Evolutionary conservation across 1,140 invertebrate genomes (phyloP).

Genomic region (Teleogryllus occipitalis): DNA sequence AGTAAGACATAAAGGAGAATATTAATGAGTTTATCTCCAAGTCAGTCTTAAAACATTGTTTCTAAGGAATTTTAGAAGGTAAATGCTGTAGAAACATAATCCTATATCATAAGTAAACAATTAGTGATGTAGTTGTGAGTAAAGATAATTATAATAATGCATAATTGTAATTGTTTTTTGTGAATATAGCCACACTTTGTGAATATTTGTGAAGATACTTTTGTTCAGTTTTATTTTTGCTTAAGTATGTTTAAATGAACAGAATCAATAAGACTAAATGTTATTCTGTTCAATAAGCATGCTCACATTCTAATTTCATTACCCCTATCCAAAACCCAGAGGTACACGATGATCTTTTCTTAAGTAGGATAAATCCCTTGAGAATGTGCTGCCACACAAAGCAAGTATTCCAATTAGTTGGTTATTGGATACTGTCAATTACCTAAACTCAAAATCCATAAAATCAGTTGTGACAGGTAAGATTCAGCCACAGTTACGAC

Average conservation of each 20-base stretch:
- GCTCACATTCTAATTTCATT: too few relatives aligned
- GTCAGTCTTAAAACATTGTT: constrained; percentile 20
- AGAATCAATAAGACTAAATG: neutral
- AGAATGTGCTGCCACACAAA: too few relatives aligned
- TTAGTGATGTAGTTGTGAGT: constrained; percentile 17
- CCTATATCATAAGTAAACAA: constrained; percentile 13
- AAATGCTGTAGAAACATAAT: constrained; percentile 16
- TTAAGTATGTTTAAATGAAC: neutral
- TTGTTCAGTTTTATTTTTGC: constrained; percentile 10
- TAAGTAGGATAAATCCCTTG: too few relatives aligned
- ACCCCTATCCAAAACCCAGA: too few relatives aligned
- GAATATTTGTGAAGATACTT: constrained; percentile 22
- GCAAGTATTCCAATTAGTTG: too few relatives aligned
- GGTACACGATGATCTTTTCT: too few relatives aligned
- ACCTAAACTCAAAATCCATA: too few relatives aligned
- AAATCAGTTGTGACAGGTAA: too few relatives aligned
- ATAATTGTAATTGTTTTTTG: constrained; percentile 24
- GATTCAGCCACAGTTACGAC: too few relatives aligned
- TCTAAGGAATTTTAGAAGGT: constrained; percentile 13
- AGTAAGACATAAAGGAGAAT: constrained; percentile 5
- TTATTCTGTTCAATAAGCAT: too few relatives aligned
- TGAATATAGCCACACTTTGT: constrained; percentile 25
- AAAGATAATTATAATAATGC: constrained; percentile 16
- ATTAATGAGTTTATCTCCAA: constrained; percentile 14
- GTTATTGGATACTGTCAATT: too few relatives aligned